Base-by-base conservation (phyloP, 2,797 vertebrate genomes). In the Aphelocoma californica region DNA sequence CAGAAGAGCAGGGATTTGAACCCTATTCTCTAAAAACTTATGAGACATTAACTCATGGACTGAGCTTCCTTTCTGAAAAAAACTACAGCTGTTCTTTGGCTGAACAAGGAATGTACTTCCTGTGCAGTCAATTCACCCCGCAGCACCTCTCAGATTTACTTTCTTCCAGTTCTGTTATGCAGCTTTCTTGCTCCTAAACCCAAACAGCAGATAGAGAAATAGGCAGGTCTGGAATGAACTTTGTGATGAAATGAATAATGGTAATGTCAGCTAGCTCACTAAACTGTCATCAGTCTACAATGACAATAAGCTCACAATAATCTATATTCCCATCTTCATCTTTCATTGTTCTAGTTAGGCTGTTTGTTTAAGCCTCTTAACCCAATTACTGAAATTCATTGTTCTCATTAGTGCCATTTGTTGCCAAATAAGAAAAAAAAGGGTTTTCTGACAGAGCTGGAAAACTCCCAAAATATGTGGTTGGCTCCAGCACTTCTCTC, bases 301-400 rank as follows among this genome's bases (percentile, higher is more conserved):
- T 26, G 74, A 88, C 86, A 97, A 71, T 80, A 96, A 93, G 4
- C 9, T 94, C 88, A 93, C 80, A 94, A 95, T 95, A 94, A 95
- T 94, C 83, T 88, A 91, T 81, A 91, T 94, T 97, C 34, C 47
- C 31, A 64, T 93, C 94, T 92, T 93, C 70, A 66, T 87, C 79
- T 96, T 95, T 92, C 84, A 92, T 93, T 94, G 92, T 94, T 95
- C 58, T 91, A 90, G 79, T 91, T 90, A 87, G 88, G 51, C 67
- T 95, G 90, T 81, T 97, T 96, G 84, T 81, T 93, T 96, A 96
- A 95, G 67, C 81, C 66, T 91, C 79, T 93, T 90, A 93, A 66
- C 62, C 65, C 81, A 96, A 97, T 97, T 96, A 94, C 44, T 84
- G 90, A 95, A 86, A 88, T 84, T 64, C 65, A 84, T 95, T 94